A percentile compares a stretch with the other conserved stretches of the same genome.
phyloP scores from a whole-genome alignment of 1,140 invertebrate genomes.

The Harlomillsia oculata region DNA sequence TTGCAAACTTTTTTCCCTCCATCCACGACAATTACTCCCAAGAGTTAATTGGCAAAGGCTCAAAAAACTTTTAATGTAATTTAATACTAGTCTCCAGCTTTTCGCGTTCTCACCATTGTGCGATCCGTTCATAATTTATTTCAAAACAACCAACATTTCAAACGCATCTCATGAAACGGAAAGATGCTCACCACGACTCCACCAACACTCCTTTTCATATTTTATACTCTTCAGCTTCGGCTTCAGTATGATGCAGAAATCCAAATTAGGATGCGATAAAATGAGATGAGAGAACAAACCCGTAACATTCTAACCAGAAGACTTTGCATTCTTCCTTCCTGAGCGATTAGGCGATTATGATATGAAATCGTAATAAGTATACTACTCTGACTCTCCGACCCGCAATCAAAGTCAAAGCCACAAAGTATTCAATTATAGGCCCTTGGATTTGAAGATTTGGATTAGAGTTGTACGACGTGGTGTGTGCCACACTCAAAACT shows the following conservation, averaged over 20 bases:
- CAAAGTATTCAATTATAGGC: too few species aligned
- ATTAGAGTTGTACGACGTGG: too few species aligned
- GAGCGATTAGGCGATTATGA: too few species aligned
- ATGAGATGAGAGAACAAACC: neutral
- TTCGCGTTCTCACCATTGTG: too few species aligned
- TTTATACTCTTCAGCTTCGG: neutral
- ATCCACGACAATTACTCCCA: conserved; percentile 7
- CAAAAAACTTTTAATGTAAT: conserved; percentile 16
- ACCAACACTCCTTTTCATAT: neutral
- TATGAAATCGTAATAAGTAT: too few species aligned
- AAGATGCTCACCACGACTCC: neutral
- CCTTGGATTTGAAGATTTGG: too few species aligned
- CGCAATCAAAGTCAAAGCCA: too few species aligned
- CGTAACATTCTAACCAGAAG: neutral
- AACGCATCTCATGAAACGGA: conserved; percentile 6
- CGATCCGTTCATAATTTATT: conserved; percentile 9
- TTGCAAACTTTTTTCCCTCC: neutral
- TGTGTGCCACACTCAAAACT: too few species aligned
- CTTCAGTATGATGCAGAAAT: neutral
- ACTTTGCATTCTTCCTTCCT: too few species aligned
- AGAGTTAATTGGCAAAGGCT: conserved; percentile 12
- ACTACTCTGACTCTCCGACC: too few species aligned
- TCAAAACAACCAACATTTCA: conserved; percentile 10
- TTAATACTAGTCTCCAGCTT: neutral
- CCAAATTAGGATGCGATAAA: neutral